Evolutionary conservation across 1,140 invertebrate genomes (phyloP), one percentile per base, ranked within the genome.

Genomic region (Temnothorax curvispinosus): DNA sequence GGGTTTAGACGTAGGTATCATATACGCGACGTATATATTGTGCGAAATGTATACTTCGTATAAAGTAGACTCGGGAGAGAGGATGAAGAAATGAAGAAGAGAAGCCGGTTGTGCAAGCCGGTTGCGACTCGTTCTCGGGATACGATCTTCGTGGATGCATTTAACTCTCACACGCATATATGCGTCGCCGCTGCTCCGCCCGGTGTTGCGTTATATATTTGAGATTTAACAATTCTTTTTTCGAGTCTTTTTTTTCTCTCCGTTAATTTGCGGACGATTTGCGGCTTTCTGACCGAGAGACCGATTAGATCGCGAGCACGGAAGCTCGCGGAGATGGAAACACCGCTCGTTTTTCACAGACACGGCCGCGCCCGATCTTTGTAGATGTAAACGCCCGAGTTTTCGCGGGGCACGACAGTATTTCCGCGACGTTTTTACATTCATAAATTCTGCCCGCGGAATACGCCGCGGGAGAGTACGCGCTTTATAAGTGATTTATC

Each of bases 61-160:
- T 72, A 60, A 54, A 50, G 50, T 32, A 58, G 41, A 27, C 62
- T 54, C 47, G 13, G 56, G 21, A 76, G 64, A 77, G 18, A 67
- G 21, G 41, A 32, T 15, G 69, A 27, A 62, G 41, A 85, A 85
- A 54, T 41, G 52, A 56, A 65, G 47, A 60, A 65, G 35, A 82
- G 56, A 88, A 88, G 88, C 88, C 76, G 88, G 88, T 89, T 76
- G 84, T 38, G 13, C 88, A 64, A 86, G 88, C 62, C 56, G 76
- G 84, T 89, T 76, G 84, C 76, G 44, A 71, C 62, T 74, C 50
- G 58, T 52, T 69, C 67, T 80, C 15, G 52, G 41, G 41, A 85
- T 32, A 50, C 58, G 13, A 88, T 88, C 81, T 89, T 80, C 81
- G n/a, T n/a, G 52, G 21, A 54, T 74, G 58, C 56, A 13, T 54